Conservation (phyloP, 2,113 vertebrate genomes). For the Python bivittatus region DNA sequence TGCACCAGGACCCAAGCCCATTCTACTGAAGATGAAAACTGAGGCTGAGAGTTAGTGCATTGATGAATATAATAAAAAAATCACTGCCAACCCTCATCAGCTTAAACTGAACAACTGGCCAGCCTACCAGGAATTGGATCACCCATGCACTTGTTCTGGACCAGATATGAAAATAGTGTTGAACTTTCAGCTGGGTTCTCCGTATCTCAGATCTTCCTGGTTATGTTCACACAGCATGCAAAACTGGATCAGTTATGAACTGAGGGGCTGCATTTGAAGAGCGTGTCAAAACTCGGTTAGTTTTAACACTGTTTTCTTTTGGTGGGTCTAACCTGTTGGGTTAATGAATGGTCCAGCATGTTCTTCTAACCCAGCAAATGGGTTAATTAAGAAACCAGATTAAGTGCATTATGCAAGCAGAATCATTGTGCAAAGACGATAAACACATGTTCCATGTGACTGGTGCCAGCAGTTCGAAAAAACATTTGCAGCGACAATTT, state of each 20-base stretch:
- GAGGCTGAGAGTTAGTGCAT: background rate
- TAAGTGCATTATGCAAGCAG: too few relatives aligned
- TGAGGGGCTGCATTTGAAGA: too few relatives aligned
- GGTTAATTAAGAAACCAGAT: background rate
- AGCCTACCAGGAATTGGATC: too few relatives aligned
- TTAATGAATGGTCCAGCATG: background rate
- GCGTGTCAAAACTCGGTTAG: background rate
- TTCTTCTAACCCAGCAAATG: background rate
- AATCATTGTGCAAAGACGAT: background rate
- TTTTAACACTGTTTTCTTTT: background rate
- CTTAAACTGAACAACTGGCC: too few relatives aligned
- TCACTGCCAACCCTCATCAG: too few relatives aligned
- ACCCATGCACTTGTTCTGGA: too few relatives aligned
- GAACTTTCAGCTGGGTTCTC: too few relatives aligned
- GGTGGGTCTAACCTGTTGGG: background rate
- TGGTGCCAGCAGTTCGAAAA: background rate
- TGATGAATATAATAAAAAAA: background rate
- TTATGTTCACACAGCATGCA: too few relatives aligned
- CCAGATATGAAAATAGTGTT: too few relatives aligned
- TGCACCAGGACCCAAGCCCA: too few relatives aligned
- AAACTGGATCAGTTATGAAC: too few relatives aligned
- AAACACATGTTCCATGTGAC: fast-evolving
- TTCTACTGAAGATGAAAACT: background rate
- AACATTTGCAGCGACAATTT: background rate
- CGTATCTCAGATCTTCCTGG: too few relatives aligned